These are phyloP conservation scores for Chaenocephalus aceratus DNA, from an alignment of 2,113 vertebrate species.

Conservation along the genomic window DNA sequence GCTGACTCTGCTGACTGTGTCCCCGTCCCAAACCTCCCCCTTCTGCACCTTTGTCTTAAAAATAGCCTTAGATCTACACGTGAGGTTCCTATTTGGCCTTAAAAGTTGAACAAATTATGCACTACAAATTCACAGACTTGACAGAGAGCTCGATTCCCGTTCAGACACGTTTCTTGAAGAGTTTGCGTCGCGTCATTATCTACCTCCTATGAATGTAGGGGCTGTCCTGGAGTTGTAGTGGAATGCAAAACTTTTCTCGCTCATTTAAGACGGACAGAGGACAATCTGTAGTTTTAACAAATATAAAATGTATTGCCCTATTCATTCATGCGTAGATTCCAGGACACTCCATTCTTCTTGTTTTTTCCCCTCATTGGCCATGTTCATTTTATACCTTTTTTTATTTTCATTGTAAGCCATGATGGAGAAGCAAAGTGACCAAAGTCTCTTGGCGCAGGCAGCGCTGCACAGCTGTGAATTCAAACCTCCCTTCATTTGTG, in stretches of 20 bases:
- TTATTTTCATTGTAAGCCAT: constrained; percentile 61
- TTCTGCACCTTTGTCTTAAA: constrained; percentile 79
- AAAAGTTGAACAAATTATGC: constrained; percentile 75
- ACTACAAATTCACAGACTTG: constrained; percentile 71
- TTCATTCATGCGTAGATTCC: constrained; percentile 37
- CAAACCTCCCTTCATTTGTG: constrained; percentile 77
- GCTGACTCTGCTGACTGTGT: constrained; percentile 76
- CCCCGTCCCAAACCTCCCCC: constrained; percentile 15
- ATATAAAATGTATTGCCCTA: constrained; percentile 15
- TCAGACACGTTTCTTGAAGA: constrained; percentile 18
- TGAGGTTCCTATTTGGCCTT: constrained; percentile 79
- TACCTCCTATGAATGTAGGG: constrained; percentile 83
- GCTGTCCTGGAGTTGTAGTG: constrained; percentile 73
- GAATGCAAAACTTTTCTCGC: constrained; percentile 28
- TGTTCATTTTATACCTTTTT: constrained; percentile 24
- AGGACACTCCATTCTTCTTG: constrained; percentile 60
- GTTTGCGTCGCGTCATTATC: constrained; percentile 59
- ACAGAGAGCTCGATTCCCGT: constrained; percentile 46
- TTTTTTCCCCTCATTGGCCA: constrained; percentile 8
- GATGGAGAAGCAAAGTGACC: constrained; percentile 78
- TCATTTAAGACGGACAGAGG: constrained; percentile 55
- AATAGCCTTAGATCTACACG: constrained; percentile 71
- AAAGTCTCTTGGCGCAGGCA: constrained; percentile 75
- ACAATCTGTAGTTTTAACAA: constrained; percentile 54
- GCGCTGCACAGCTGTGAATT: constrained; percentile 74